Base-by-base conservation (phyloP, 2,888 invertebrate genomes). In the Epicampocera succincta region DNA sequence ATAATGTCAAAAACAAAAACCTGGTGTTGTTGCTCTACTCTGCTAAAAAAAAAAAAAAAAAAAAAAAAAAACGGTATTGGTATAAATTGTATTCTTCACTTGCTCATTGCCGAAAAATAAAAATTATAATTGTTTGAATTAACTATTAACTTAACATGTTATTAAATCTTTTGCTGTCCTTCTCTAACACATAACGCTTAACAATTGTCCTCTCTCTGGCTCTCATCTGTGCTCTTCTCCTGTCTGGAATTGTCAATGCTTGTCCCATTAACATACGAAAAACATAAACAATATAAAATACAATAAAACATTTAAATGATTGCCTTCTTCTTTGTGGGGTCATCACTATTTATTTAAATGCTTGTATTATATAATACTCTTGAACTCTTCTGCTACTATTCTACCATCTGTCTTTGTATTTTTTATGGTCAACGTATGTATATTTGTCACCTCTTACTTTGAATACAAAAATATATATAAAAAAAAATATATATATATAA, bases 1-100 rank as follows among this genome's bases (percentile, higher is more conserved):
- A 75, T 79, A 68, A 80, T 72, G 75, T 75, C 48, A 77, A 80
- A 78, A 81, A 82, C 66, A 86, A 82, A 84, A 85, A 84, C 85
- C 88, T 87, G 89, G 89, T 88, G 89, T 88, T 89, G 88, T 88
- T 89, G 89, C 88, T 85, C 83, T 80, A 78, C 82, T 84, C 78
- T 80, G 87, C 88, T 88, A 83, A 84, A 84, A 33, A n/a, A n/a
- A n/a, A n/a, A n/a, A n/a, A n/a, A n/a, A n/a, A n/a, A n/a, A n/a
- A n/a, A n/a, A n/a, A n/a, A n/a, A n/a, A n/a, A 33, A 33, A 33
- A 84, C 83, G 83, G 80, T 81, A 83, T 74, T 80, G 80, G 80
- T 83, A 80, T 80, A 84, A 72, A 81, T 79, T 73, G 29, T 75
- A 40, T 58, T 33, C 29, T 42, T 75, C 19, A 52, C 40, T 21